Base-by-base conservation (phyloP, 2,888 invertebrate species). In the Himalopsyche japonica region DNA sequence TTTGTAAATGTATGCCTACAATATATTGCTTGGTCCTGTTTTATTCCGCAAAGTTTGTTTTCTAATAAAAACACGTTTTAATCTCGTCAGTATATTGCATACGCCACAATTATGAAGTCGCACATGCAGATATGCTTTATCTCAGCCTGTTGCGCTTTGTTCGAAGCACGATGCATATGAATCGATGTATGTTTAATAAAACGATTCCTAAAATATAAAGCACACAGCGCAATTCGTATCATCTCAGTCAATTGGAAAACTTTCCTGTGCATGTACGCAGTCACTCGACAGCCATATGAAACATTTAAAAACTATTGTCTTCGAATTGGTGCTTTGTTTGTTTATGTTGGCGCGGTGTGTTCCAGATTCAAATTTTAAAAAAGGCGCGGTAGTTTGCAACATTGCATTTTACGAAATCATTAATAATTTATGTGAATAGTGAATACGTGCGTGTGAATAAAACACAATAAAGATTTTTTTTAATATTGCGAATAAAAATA, bases 91-190 rank as follows among this genome's bases (percentile, higher is more conserved):
- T 20, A 57, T 57, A 57, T 57, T 57, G 57, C 57, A 57, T 57
- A 76, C 34, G 30, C 34, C 27, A 27, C 30, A 81, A 47, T 81
- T 70, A 30, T 18, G 37, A 37, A 81, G 43, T 81, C 47, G 81
- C 76, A 81, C 82, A 82, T 49, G 30, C 82, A 82, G 82, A 82
- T 82, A 82, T 76, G 82, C 76, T 82, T 82, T 82, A 82, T 82
- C 82, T 82, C 47, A n/a, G 30, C 32, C 48, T 43, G 82, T 7
- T n/a, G 49, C 77, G 82, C 82, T 82, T 82, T 82, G 82, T 82
- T 82, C 82, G 20, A 32, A 48, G 49, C 76, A 77, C 82, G 82
- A 30, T 32, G 30, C 76, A 34, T 34, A 34, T 32, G 76, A 77
- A 20, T 49, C 77, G 82, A 77, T 82, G 57, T 43, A 15, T 48